These are phyloP conservation scores for Heliornis fulica DNA, from an alignment of 2,113 vertebrate species.

Conservation along the genomic window DNA sequence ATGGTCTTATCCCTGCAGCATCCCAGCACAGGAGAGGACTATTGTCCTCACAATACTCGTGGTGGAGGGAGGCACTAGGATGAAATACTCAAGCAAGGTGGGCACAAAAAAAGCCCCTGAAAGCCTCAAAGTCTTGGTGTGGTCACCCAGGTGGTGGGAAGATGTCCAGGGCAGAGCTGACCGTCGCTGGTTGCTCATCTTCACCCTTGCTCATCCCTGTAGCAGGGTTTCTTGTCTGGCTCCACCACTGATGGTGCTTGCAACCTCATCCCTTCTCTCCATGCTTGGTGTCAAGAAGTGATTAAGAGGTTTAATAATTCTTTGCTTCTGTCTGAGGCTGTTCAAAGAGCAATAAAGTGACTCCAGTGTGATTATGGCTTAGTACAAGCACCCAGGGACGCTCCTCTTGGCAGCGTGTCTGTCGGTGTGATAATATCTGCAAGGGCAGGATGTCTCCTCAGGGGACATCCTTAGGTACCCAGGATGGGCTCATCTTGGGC, in stretches of 20 bases:
- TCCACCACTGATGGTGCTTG: neutral
- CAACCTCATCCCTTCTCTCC: neutral
- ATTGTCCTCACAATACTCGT: rapidly evolving
- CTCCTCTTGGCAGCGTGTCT: neutral
- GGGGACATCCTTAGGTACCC: too few relatives aligned
- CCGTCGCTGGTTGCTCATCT: rapidly evolving
- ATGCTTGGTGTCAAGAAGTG: neutral
- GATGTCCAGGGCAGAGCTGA: neutral
- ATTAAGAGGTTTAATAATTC: neutral
- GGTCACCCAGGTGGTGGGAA: neutral
- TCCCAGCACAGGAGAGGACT: neutral
- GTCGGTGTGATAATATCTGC: rapidly evolving
- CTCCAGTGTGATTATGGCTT: neutral
- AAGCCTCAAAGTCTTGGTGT: neutral
- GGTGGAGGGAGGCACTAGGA: neutral
- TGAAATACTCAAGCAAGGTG: neutral
- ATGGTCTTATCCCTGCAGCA: neutral
- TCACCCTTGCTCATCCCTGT: neutral
- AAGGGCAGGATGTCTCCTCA: rapidly evolving
- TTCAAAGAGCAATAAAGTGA: neutral
- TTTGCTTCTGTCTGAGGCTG: neutral
- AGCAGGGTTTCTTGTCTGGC: neutral
- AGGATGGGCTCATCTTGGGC: neutral
- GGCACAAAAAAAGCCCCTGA: neutral
- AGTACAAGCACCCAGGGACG: neutral